Conservation (phyloP, 2,888 invertebrate genomes). For the Pteria penguin region DNA sequence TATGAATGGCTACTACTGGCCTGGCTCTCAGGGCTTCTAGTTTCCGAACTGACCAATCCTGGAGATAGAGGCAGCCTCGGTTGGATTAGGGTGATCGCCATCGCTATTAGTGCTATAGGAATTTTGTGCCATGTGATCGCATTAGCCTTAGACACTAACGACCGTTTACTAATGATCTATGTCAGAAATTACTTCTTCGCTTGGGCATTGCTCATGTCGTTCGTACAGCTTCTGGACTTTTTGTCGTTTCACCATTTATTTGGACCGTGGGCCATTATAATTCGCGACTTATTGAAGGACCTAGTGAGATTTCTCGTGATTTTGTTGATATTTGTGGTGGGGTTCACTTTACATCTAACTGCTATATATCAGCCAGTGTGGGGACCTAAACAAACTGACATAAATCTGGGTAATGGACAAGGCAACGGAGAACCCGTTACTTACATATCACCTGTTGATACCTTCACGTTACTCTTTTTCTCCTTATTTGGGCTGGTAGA, state of each 20-base stretch:
- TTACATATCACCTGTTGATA: constrained; percentile 83
- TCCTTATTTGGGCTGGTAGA: constrained; percentile 96
- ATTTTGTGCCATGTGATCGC: constrained; percentile 89
- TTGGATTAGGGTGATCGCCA: constrained; percentile 85
- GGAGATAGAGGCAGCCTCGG: constrained; percentile 98
- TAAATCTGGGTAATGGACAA: constrained; percentile 61
- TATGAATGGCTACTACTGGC: constrained; percentile 97
- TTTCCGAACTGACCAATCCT: constrained; percentile 98
- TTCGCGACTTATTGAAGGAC: constrained; percentile 87
- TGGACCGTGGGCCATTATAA: constrained; percentile 99
- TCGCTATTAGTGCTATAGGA: constrained; percentile 87
- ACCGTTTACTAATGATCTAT: constrained; percentile 88
- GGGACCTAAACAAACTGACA: constrained; percentile 51
- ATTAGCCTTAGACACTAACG: constrained; percentile 78
- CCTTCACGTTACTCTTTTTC: constrained; percentile 98
- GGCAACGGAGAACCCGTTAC: constrained; percentile 63
- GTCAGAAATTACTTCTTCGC: constrained; percentile 98
- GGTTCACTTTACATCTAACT: constrained; percentile 94
- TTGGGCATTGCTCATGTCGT: constrained; percentile 94
- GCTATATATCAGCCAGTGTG: constrained; percentile 93
- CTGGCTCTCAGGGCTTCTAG: constrained; percentile 95
- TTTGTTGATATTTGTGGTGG: constrained; percentile 97
- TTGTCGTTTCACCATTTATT: constrained; percentile 99
- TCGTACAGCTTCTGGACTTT: constrained; percentile 96
- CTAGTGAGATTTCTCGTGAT: constrained; percentile 98